Conservation (phyloP, 2,797 vertebrate species). For the Chaenodraco wilsoni region DNA sequence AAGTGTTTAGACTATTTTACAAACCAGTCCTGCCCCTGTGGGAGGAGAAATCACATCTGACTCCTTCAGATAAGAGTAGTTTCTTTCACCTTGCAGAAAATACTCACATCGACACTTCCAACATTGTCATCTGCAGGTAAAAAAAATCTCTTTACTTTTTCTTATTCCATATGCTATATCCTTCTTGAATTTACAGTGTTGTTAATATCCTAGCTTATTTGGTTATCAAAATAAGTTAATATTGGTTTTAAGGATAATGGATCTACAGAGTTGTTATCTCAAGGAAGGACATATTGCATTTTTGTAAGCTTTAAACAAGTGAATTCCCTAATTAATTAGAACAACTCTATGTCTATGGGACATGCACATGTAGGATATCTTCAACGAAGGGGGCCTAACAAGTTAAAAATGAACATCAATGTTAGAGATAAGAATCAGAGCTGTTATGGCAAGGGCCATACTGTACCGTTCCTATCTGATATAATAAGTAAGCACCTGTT, state of each 20-base stretch:
- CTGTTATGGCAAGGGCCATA: background rate
- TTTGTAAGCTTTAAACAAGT: background rate
- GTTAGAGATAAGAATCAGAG: background rate
- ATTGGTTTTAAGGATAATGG: background rate
- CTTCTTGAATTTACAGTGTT: background rate
- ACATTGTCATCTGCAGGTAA: constrained; percentile 50
- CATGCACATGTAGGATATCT: background rate
- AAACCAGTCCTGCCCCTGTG: constrained; percentile 2
- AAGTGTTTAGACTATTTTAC: background rate
- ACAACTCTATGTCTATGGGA: background rate
- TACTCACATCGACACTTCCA: background rate
- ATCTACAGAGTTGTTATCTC: background rate
- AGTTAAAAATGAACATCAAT: background rate
- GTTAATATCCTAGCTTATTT: background rate
- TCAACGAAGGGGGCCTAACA: background rate
- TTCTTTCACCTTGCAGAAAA: background rate
- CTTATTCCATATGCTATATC: background rate
- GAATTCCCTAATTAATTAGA: background rate
- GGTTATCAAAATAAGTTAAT: background rate
- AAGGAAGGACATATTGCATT: background rate
- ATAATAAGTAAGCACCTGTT: background rate
- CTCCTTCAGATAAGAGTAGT: background rate
- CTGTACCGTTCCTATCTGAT: background rate
- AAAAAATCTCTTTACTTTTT: background rate
- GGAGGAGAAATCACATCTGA: constrained; percentile 40